Conservation (phyloP, 92 coral and sea anemone genomes). For the Epizoanthus stellaris region DNA sequence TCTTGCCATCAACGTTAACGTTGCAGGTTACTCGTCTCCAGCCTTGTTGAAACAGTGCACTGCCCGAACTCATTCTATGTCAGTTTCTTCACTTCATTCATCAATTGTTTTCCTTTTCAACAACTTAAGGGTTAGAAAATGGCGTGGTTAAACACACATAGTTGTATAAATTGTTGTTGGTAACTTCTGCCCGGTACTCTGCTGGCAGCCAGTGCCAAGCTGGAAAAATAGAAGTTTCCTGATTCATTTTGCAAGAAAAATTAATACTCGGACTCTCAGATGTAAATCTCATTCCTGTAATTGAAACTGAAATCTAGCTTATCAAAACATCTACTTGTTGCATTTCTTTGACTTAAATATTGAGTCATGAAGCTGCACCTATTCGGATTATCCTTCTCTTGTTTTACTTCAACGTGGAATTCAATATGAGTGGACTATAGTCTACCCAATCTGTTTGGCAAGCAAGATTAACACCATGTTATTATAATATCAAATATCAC, state of each 20-base stretch:
- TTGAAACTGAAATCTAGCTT: not conserved
- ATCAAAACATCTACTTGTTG: too few species aligned
- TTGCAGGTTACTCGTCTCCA: too few species aligned
- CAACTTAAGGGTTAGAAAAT: not conserved
- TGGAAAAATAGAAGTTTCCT: constrained; percentile 11
- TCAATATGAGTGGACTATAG: too few species aligned
- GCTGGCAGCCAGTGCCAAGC: constrained; percentile 37
- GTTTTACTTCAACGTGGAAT: too few species aligned
- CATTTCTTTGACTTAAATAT: too few species aligned
- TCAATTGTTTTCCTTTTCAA: not conserved
- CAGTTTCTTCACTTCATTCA: not conserved
- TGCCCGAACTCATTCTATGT: not conserved
- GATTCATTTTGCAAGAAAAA: not conserved
- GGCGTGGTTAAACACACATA: not conserved
- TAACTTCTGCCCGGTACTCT: constrained; percentile 38
- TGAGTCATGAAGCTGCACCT: too few species aligned
- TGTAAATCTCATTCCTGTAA: not conserved
- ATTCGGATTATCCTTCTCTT: too few species aligned
- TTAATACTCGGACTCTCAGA: not conserved
- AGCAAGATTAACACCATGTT: too few species aligned
- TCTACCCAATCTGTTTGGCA: too few species aligned
- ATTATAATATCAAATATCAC: too few species aligned
- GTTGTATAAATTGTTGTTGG: not conserved
- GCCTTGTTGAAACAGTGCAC: too few species aligned
- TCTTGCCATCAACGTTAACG: too few species aligned